Percentiles rank a stretch among this genome's conserved stretches.
These are phyloP conservation scores for Patiria pectinifera DNA, from an alignment of 53 echinoderm and acorn worm genomes.

Conservation along the genomic window DNA sequence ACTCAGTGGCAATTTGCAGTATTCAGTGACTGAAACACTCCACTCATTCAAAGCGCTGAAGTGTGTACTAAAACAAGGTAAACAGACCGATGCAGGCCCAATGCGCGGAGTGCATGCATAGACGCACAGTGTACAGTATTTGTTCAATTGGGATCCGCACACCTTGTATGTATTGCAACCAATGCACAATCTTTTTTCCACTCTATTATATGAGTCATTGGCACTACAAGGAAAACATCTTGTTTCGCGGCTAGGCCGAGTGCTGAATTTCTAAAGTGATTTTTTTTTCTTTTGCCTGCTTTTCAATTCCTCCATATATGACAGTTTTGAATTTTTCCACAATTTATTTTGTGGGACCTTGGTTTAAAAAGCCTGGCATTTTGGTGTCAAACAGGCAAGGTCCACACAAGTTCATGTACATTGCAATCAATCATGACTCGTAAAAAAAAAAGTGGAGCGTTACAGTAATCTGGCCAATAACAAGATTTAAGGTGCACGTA, in stretches of 20 bases:
- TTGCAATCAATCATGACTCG: too few species aligned
- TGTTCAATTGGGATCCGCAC: neutral
- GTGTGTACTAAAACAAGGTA: slow-evolving; percentile 15
- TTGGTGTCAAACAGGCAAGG: too few species aligned
- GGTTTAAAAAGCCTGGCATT: too few species aligned
- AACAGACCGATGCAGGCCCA: slow-evolving; percentile 1
- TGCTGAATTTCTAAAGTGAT: neutral
- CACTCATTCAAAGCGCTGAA: neutral
- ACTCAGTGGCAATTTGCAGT: neutral
- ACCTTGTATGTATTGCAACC: neutral
- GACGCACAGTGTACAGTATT: neutral
- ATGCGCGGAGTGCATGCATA: neutral
- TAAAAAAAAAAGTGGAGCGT: too few species aligned
- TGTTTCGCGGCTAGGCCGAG: neutral
- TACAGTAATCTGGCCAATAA: too few species aligned
- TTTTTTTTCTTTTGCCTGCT: neutral
- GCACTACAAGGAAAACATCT: neutral
- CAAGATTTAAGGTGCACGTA: too few species aligned
- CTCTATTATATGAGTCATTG: slow-evolving; percentile 15
- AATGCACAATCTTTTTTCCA: neutral
- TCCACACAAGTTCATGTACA: too few species aligned
- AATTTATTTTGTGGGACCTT: too few species aligned
- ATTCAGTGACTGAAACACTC: slow-evolving; percentile 10
- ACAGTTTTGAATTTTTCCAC: too few species aligned
- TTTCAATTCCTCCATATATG: neutral